These are phyloP conservation scores for Nematopogon swammerdamellus DNA, from an alignment of 2,888 invertebrate genomes.

Conservation along the genomic window DNA sequence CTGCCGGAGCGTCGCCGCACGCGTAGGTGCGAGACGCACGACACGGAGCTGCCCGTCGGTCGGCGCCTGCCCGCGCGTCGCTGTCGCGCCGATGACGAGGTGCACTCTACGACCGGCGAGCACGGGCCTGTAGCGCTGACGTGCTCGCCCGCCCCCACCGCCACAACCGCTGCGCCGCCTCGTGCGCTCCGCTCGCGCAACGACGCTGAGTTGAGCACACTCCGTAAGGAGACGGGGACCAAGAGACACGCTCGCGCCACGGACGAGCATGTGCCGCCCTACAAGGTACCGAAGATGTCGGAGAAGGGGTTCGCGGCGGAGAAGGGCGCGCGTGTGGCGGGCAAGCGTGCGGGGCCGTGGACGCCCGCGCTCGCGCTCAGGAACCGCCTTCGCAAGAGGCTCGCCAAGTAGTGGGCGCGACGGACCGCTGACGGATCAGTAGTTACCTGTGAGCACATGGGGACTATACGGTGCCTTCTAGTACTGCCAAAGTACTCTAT, in stretches of 20 bases:
- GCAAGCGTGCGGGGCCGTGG: constrained; percentile 35
- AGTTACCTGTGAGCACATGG: constrained; percentile 22
- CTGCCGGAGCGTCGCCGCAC: constrained; percentile 14
- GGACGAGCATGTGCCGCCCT: constrained; percentile 2
- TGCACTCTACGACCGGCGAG: constrained; percentile 10
- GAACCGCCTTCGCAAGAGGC: constrained; percentile 38
- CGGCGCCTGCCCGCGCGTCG: constrained; percentile 22
- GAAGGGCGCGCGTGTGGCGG: constrained; percentile 22
- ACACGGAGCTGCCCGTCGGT: constrained; percentile 26
- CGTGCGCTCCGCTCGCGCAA: constrained; percentile 26
- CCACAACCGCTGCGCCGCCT: constrained; percentile 4
- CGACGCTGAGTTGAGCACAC: constrained; percentile 16
- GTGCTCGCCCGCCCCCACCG: neutral
- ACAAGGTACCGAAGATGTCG: neutral
- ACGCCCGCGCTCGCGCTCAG: constrained; percentile 40
- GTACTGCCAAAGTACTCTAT: constrained; percentile 28
- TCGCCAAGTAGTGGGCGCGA: constrained; percentile 30
- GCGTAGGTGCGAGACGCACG: constrained; percentile 1
- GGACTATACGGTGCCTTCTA: constrained; percentile 25
- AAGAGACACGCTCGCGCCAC: constrained; percentile 12
- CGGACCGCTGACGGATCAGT: constrained; percentile 6
- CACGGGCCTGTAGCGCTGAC: constrained; percentile 1
- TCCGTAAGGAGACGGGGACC: constrained; percentile 14
- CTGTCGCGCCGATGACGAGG: constrained; percentile 20
- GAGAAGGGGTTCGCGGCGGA: constrained; percentile 15